Percentiles rank a stretch among this genome's conserved stretches.
Conservation (phyloP, 2,888 invertebrate species). For the Lasioglossum zephyrum region DNA sequence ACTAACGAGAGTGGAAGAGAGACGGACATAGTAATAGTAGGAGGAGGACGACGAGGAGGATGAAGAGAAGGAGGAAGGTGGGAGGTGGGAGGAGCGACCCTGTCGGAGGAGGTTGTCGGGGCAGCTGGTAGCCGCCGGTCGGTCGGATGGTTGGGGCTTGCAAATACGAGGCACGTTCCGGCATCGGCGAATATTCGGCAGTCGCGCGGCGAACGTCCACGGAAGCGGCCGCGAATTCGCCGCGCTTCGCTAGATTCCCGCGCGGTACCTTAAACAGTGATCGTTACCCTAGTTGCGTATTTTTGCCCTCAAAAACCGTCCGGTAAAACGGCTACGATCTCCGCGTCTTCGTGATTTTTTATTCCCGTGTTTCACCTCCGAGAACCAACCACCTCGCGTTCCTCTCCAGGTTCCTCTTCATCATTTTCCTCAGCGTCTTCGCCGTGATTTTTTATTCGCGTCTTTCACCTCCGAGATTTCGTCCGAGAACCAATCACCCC, state of each 20-base stretch:
- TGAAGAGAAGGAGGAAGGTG: background rate
- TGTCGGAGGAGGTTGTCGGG: slow-evolving; percentile 11
- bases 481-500: too few relatives aligned
- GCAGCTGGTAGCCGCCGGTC: slow-evolving; percentile 30
- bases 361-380: background rate
- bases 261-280: background rate
- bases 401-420: too few relatives aligned
- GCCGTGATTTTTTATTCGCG: too few relatives aligned
- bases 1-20: background rate
- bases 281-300: background rate
- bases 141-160: slow-evolving; percentile 23
- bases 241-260: background rate
- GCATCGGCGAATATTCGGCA: slow-evolving; percentile 46
- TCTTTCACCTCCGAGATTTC: too few relatives aligned
- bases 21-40: background rate
- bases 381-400: too few relatives aligned
- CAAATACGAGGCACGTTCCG: slow-evolving; percentile 39
- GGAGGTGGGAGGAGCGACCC: background rate
- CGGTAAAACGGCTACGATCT: too few relatives aligned
- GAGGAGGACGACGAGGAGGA: background rate
- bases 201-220: slow-evolving; percentile 45
- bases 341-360: background rate
- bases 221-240: slow-evolving; percentile 23
- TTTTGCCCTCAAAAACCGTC: too few relatives aligned
- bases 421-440: too few relatives aligned